These are phyloP conservation scores for Mesoligia furuncula DNA, from an alignment of 2,888 invertebrate species.

Conservation along the genomic window DNA sequence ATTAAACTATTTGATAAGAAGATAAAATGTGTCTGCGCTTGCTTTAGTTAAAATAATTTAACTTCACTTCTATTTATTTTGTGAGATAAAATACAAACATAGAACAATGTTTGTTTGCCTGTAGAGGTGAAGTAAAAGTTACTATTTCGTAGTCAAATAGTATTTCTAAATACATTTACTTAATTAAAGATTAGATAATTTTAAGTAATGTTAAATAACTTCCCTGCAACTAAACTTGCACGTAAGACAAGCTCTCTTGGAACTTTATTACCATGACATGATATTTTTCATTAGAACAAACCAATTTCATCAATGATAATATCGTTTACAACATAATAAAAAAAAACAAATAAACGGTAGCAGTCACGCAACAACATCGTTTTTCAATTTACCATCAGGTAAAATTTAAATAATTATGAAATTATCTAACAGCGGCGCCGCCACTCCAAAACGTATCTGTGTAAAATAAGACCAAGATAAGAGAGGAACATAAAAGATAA, in stretches of 20 bases:
- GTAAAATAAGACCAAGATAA: constrained; percentile 58
- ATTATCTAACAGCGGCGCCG: constrained; percentile 59
- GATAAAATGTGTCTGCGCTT: constrained; percentile 65
- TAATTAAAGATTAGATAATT: background rate
- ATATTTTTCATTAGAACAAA: constrained; percentile 56
- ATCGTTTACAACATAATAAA: constrained; percentile 65
- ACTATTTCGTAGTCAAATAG: constrained; percentile 22
- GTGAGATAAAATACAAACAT: constrained; percentile 53
- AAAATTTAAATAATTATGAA: constrained; percentile 67
- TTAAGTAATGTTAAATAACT: constrained; percentile 55
- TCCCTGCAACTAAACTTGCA: constrained; percentile 20
- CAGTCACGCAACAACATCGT: constrained; percentile 73
- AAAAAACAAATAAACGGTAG: constrained; percentile 71
- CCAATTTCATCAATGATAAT: constrained; percentile 63
- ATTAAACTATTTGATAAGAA: constrained; percentile 76
- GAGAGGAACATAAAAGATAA: constrained; percentile 48
- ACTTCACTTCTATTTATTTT: constrained; percentile 57
- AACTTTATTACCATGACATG: constrained; percentile 69
- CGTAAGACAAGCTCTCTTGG: constrained; percentile 54
- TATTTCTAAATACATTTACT: constrained; percentile 18
- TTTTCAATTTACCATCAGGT: constrained; percentile 65
- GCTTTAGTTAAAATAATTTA: constrained; percentile 51
- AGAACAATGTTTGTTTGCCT: constrained; percentile 48
- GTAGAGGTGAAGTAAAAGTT: constrained; percentile 67
- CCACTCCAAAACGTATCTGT: constrained; percentile 49